These are phyloP conservation scores for Clarias laeviceps DNA, from an alignment of 2,797 vertebrate genomes.

Conservation along the genomic window DNA sequence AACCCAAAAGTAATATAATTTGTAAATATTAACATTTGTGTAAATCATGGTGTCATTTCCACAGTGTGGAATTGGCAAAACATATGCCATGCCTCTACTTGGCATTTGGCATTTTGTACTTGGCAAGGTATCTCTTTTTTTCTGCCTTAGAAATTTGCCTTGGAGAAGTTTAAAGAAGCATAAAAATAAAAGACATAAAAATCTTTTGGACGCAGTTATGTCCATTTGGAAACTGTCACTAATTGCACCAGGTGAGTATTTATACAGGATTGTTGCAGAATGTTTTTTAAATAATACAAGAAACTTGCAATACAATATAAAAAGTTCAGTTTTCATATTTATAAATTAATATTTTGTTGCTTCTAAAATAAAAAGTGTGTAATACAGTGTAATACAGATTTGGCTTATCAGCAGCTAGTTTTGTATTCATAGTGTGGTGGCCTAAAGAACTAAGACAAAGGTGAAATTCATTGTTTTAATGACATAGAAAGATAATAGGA, in stretches of 20 bases:
- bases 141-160: neutral
- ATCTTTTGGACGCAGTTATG: neutral
- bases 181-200: neutral
- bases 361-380: neutral
- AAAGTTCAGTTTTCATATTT: neutral
- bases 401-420: neutral
- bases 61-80: neutral
- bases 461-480: too few species aligned
- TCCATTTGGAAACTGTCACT: neutral
- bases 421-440: neutral
- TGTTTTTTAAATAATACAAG: neutral
- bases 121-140: neutral
- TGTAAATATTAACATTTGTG: slow-evolving; percentile 13
- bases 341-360: neutral
- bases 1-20: neutral
- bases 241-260: neutral
- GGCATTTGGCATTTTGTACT: neutral
- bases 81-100: neutral
- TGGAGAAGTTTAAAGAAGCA: neutral
- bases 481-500: too few species aligned
- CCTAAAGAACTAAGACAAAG: too few species aligned
- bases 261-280: neutral
- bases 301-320: neutral
- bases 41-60: neutral
- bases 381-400: neutral